Evolutionary conservation across 2,113 vertebrate species (phyloP).

Genomic region (Pyrgilauda ruficollis): DNA sequence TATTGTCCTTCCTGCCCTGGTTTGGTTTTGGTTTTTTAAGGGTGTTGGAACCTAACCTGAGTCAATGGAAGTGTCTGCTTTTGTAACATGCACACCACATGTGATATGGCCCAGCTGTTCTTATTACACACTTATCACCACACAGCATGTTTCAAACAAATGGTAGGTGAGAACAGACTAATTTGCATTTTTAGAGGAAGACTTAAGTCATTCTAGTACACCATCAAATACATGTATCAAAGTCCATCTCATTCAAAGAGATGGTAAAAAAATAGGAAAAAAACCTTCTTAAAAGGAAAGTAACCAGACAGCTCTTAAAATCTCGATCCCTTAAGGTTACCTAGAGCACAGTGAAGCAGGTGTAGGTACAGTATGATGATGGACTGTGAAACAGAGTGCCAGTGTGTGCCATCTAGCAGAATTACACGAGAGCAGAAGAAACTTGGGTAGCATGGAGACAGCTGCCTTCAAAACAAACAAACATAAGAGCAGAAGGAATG

Average conservation of each 20-base stretch:
- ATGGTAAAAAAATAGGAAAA: not conserved
- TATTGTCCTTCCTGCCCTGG: fast-evolving
- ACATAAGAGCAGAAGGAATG: not conserved
- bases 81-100: not conserved
- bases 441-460: not conserved
- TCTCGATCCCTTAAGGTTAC: not conserved
- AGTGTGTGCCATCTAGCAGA: not conserved
- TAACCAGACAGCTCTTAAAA: not conserved
- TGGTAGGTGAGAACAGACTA: not conserved
- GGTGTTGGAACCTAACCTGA: not conserved
- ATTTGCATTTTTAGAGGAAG: not conserved
- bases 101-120: not conserved
- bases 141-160: not conserved
- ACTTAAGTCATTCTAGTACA: not conserved
- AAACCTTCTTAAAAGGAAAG: not conserved
- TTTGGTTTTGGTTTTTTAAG: not conserved
- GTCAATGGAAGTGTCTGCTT: not conserved
- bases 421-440: not conserved
- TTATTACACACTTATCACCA: not conserved
- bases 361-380: fast-evolving
- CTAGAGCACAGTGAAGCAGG: not conserved
- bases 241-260: not conserved
- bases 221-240: not conserved
- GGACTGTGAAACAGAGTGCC: fast-evolving
- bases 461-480: not conserved